Percentiles rank a stretch among this genome's conserved stretches.
Conservation (phyloP, 2,888 invertebrate species). For the Netelia fuscicornis region DNA sequence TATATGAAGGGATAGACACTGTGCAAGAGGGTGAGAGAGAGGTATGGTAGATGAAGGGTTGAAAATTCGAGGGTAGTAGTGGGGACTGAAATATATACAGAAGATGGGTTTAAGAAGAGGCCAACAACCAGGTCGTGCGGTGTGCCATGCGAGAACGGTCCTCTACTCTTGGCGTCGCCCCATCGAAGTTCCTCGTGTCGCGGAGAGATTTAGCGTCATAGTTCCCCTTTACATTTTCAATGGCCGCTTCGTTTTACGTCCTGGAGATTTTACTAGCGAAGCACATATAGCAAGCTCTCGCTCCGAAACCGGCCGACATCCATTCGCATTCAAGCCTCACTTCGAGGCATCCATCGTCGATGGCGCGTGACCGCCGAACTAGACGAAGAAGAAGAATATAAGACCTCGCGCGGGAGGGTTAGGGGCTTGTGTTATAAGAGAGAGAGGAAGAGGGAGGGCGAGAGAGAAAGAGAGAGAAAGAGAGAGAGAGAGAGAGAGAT, state of each 20-base stretch:
- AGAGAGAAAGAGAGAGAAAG: constrained; percentile 22
- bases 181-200: constrained; percentile 15
- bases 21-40: too few species aligned
- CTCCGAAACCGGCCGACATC: constrained; percentile 25
- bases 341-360: constrained; percentile 45
- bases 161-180: not conserved
- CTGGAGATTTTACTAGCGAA: constrained; percentile 49
- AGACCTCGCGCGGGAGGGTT: not conserved
- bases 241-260: constrained; percentile 69
- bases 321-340: constrained; percentile 45
- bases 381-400: constrained; percentile 16
- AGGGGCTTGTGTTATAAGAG: not conserved
- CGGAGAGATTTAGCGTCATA: constrained; percentile 73
- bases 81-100: not conserved
- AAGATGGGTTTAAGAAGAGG: not conserved
- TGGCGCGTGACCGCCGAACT: constrained; percentile 53
- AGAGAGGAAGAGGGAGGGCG: not conserved
- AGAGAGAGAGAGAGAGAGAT: not conserved
- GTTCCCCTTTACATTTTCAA: constrained; percentile 73
- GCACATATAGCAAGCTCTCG: not conserved
- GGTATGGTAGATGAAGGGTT: constrained; percentile 62
- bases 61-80: constrained; percentile 2
- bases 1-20: too few species aligned
- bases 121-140: not conserved
- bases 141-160: not conserved